Percentiles rank a stretch among this genome's conserved stretches.
Evolutionary conservation across 2,113 vertebrate genomes (phyloP).

Genomic region (Parus major): DNA sequence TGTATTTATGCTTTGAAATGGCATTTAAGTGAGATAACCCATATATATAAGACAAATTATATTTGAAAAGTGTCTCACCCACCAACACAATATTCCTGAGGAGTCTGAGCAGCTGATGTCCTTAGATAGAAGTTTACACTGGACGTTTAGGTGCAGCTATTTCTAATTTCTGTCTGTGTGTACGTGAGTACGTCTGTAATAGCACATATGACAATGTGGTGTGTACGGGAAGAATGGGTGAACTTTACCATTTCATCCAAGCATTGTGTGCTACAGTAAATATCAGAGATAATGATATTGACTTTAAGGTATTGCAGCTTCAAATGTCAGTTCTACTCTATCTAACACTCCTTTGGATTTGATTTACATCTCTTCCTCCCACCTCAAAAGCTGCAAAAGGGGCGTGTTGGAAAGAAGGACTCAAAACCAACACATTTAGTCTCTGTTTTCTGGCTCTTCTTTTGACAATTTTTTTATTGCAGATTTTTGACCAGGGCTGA

Average conservation of each 20-base stretch:
- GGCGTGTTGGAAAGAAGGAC: neutral
- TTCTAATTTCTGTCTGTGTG: neutral
- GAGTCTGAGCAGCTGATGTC: neutral
- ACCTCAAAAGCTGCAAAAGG: neutral
- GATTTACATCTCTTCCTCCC: conserved; percentile 68
- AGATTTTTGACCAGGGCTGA: neutral
- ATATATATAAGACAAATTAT: neutral
- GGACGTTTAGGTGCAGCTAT: conserved; percentile 9
- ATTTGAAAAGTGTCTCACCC: neutral
- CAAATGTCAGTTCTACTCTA: conserved; percentile 81
- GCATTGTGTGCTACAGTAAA: conserved; percentile 77
- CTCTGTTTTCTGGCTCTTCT: neutral
- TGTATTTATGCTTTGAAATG: neutral
- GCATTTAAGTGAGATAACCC: neutral
- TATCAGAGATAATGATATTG: conserved; percentile 84
- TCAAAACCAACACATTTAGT: fast-evolving
- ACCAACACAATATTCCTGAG: neutral
- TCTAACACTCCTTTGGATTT: conserved; percentile 52
- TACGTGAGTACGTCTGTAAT: neutral
- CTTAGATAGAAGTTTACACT: neutral
- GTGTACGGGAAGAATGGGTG: conserved; percentile 59
- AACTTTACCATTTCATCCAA: conserved; percentile 74
- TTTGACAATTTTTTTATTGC: neutral
- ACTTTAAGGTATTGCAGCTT: conserved; percentile 80
- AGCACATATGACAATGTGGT: neutral